Evolutionary conservation across 2,797 vertebrate genomes (phyloP).

Genomic region (Nannoperca obscura): DNA sequence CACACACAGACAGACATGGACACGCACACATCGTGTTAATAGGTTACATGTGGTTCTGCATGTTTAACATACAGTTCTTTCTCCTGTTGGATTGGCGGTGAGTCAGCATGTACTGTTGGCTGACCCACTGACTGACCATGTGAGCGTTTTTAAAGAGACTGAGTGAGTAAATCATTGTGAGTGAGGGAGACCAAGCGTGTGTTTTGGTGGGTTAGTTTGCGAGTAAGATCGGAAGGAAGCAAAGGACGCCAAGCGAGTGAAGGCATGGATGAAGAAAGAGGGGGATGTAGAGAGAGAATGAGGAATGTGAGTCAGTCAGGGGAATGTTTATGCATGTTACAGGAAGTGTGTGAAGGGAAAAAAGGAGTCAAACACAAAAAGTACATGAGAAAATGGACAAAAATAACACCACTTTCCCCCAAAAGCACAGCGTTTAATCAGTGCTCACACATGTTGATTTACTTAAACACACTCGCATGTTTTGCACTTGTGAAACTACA

Average conservation of each 20-base stretch:
- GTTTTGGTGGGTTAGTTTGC: constrained; percentile 34
- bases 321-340: constrained; percentile 58
- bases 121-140: constrained; percentile 55
- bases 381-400: constrained; percentile 17
- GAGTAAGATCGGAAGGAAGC: constrained; percentile 60
- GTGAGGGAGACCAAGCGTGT: constrained; percentile 11
- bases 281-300: constrained; percentile 12
- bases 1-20: constrained; percentile 18
- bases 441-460: constrained; percentile 32
- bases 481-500: too few relatives aligned
- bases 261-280: constrained; percentile 20
- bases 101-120: constrained; percentile 55
- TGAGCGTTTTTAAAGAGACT: constrained; percentile 12
- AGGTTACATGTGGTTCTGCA: constrained; percentile 63
- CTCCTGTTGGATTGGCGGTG: constrained; percentile 49
- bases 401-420: constrained; percentile 37
- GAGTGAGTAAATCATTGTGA: constrained; percentile 25
- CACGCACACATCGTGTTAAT: constrained; percentile 52
- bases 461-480: neutral
- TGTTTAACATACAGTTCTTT: constrained; percentile 42
- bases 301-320: constrained; percentile 66
- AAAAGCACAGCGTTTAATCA: neutral
- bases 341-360: constrained; percentile 51
- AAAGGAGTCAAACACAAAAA: neutral
- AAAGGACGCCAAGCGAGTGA: constrained; percentile 2